phyloP scores from a whole-genome alignment of 2,888 invertebrate genomes.

The Amitus sp. region DNA sequence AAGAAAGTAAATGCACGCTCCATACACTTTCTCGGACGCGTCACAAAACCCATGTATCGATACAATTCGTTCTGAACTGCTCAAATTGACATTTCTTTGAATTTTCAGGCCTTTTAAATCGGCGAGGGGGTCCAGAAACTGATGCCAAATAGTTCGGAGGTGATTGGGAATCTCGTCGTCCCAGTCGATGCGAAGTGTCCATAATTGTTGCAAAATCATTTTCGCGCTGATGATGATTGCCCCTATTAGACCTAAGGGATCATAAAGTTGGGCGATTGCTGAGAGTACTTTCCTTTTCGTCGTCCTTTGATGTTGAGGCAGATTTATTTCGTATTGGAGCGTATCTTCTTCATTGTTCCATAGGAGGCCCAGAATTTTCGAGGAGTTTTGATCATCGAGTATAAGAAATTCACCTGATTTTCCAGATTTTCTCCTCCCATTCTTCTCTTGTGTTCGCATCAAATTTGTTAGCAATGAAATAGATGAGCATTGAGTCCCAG shows the following conservation, averaged over 20 bases:
- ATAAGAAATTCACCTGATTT: no score
- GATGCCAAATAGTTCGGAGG: no score
- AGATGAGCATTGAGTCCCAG: conserved; percentile 9
- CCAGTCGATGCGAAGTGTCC: neutral
- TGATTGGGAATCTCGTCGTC: neutral
- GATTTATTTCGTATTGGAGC: no score
- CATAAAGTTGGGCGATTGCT: conserved; percentile 3
- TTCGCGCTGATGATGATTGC: conserved; percentile 8
- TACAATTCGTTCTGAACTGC: no score
- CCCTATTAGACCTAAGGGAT: conserved; percentile 14
- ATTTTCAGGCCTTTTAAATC: no score
- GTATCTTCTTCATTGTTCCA: no score
- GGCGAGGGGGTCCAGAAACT: no score
- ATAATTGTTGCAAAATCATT: neutral
- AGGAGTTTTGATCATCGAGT: no score
- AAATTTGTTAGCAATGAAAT: conserved; percentile 10
- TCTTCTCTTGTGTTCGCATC: conserved; percentile 7
- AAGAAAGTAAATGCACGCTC: conserved; percentile 23
- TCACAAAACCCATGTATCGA: conserved; percentile 34
- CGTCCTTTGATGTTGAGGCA: no score
- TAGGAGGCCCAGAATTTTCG: no score
- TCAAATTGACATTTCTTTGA: neutral
- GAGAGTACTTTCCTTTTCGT: neutral
- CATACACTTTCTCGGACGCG: conserved; percentile 22
- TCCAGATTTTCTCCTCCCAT: conserved; percentile 11